Base-by-base conservation (phyloP, 2,113 vertebrate species). In the Etheostoma spectabile region DNA sequence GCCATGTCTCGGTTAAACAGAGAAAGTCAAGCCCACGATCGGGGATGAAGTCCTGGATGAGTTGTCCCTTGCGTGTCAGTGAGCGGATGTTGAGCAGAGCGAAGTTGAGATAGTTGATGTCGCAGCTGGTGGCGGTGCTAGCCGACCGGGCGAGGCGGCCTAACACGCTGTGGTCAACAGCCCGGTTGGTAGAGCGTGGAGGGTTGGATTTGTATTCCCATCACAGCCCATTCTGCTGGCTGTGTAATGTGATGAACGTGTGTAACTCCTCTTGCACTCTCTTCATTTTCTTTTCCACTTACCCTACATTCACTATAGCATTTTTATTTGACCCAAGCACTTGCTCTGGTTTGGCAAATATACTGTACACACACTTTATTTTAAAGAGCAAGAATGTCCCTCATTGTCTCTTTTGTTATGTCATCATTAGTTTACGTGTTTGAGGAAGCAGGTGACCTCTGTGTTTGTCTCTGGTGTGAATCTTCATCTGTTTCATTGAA, bases 341-440 rank as follows among this genome's bases (percentile, higher is more conserved):
- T 35, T 42, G 33, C 53, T 38, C 11, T 46, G 35, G 27, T 77
- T 83, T 55, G 55, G 66, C 55, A 80, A 61, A 69, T 46, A 30
- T 42, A 56, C 73, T 42, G 30, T 38, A 72, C 56, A 65, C 69
- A 60, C 38, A 45, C 22, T 82, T 88, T 83, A 68, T 86, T 83
- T 78, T 24, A 60, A 78, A 45, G 73, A 2, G 12, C 61, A 56
- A 63, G 52, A 86, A 87, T 91, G 74, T 86, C 70, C 82, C 21
- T 86, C 82, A 83, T 89, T 88, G 80, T 92, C 68, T 65, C 48
- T 60, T n/a, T 22, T 70, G 73, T 82, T 84, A 71, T 67, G 64
- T 88, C 76, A 75, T 62, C 70, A 65, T 63, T 70, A 48, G 75
- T 66, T 75, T 64, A 80, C 48, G 46, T 77, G 76, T 80, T 81